Evolutionary conservation across 2,113 vertebrate species (phyloP).

Genomic region (Elephantulus edwardii): DNA sequence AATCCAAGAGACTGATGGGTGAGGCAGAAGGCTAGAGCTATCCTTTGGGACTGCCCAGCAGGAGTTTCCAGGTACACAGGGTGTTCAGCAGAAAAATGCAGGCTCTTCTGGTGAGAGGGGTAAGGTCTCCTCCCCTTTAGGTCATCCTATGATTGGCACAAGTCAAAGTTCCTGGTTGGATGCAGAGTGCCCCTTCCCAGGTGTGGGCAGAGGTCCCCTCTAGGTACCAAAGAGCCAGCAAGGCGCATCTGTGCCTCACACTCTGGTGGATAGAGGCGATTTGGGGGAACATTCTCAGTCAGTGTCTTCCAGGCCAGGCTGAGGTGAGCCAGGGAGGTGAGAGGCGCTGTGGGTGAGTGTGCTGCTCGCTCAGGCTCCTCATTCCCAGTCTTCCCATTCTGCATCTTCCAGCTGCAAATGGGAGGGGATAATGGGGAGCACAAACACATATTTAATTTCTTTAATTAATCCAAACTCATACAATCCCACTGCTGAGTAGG

Average conservation of each 20-base stretch:
- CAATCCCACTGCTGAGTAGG: neutral
- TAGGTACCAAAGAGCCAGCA: constrained; percentile 21
- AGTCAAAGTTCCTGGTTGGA: constrained; percentile 62
- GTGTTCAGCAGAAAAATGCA: constrained; percentile 55
- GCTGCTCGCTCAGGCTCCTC: constrained; percentile 71
- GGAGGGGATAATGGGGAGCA: constrained; percentile 45
- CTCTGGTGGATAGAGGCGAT: constrained; percentile 50
- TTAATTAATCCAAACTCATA: neutral
- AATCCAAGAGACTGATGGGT: constrained; percentile 16
- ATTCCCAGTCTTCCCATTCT: constrained; percentile 99
- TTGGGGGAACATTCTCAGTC: constrained; percentile 59
- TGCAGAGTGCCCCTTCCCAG: constrained; percentile 52
- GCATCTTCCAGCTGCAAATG: constrained; percentile 92
- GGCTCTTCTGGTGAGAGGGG: constrained; percentile 57
- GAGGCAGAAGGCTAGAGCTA: constrained; percentile 1
- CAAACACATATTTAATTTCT: constrained; percentile 34
- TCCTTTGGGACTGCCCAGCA: constrained; percentile 11
- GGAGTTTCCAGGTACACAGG: constrained; percentile 18
- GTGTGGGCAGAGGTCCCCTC: constrained; percentile 6
- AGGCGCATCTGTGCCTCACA: constrained; percentile 38
- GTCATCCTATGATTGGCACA: constrained; percentile 68
- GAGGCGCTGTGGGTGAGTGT: constrained; percentile 67
- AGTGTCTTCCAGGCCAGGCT: constrained; percentile 64
- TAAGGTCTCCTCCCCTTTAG: constrained; percentile 32
- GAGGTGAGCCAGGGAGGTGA: constrained; percentile 67